Evolutionary conservation across 2,888 invertebrate genomes (phyloP).

Genomic region (Oligia latruncula): DNA sequence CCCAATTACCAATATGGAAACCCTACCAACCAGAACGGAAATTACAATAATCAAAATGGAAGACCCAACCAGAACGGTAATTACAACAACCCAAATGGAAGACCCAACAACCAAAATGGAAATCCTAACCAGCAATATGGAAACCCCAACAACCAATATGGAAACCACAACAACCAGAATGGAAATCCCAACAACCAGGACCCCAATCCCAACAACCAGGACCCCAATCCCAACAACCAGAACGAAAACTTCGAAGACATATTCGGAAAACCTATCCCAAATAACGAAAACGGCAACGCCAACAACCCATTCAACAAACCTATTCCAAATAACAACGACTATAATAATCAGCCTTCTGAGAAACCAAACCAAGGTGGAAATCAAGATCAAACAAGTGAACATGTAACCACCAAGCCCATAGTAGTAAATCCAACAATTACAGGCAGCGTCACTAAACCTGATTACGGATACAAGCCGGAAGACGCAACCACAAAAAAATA

Average conservation of each 20-base stretch:
- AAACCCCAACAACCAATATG: not conserved
- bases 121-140: constrained; percentile 10
- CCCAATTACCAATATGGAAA: constrained; percentile 25
- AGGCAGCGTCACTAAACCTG: constrained; percentile 22
- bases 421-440: constrained; percentile 34
- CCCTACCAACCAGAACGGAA: constrained; percentile 15
- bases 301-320: constrained; percentile 16
- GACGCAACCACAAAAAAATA: constrained; percentile 73
- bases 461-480: constrained; percentile 39
- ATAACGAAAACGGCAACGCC: constrained; percentile 4
- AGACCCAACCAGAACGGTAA: constrained; percentile 14
- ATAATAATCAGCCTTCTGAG: constrained; percentile 44
- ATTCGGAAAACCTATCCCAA: constrained; percentile 27
- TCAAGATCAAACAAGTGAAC: constrained; percentile 43
- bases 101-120: constrained; percentile 12
- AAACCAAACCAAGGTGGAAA: constrained; percentile 46
- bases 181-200: constrained; percentile 16
- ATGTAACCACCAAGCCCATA: constrained; percentile 32
- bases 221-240: constrained; percentile 1
- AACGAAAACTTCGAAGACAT: constrained; percentile 8
- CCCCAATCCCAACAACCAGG: constrained; percentile 6
- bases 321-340: constrained; percentile 40
- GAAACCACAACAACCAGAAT: constrained; percentile 10
- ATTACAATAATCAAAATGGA: constrained; percentile 36
- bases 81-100: constrained; percentile 27